Base-by-base conservation (phyloP, 2,888 invertebrate genomes). In the Leucoma salicis region DNA sequence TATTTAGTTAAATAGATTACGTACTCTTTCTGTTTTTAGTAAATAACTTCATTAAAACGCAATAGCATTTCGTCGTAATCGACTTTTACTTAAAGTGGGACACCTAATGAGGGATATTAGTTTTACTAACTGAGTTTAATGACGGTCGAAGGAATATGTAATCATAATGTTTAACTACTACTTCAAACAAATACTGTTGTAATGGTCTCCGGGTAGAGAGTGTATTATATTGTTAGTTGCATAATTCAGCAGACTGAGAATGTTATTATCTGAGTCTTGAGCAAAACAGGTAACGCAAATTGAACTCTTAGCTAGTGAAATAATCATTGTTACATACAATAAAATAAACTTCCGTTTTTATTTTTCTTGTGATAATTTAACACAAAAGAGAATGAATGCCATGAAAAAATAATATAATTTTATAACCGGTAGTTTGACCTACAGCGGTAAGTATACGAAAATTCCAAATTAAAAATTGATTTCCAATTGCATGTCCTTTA, bases 41-140 rank as follows among this genome's bases (percentile, higher is more conserved):
- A 38, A 41, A 31, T 38, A 31, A 35, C 39, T 42, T 39, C 42
- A 46, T 46, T 46, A 42, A 14, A 42, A 36, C 18, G 28, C 28
- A 35, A 32, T 39, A 35, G 25, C 35, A 42, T 41, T 18, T 25
- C 37, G n/a, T 12, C 27, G 42, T 42, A 35, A 42, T 42, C 12
- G 31, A 6, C 39, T 35, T 39, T 46, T 39, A 42, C 35, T 41
- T 41, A 38, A 21, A 29, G 31, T 46, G 18, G 28, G 32, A 16
- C 31, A 42, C 31, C 27, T 42, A 35, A 40, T 40, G 29, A 46
- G 11, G 11, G 28, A 18, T 21, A 35, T 38, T 41, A 31, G 32
- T 14, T 25, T 12, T 12, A 31, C 11, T 31, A 7, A 28, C 11
- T 31, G 31, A n/a, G 28, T 13, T 27, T 42, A 42, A 33, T 33